Evolutionary conservation across 2,113 vertebrate genomes (phyloP), one percentile per base, ranked within the genome.

Genomic region (Sceloporus tristichus): DNA sequence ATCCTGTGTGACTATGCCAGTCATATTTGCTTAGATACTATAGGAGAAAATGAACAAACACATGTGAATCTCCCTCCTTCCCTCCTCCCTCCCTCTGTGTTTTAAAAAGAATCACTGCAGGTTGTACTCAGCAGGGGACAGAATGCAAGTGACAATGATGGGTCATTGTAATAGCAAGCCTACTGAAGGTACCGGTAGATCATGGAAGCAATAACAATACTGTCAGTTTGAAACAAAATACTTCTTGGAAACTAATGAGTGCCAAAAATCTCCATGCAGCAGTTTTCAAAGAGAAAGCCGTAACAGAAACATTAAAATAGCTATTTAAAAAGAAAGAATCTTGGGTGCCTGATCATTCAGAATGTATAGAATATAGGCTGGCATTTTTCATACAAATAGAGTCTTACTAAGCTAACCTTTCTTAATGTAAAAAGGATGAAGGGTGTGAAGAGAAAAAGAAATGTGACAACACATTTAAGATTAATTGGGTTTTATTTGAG

Each of bases 201-300:
- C 84, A 74, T 34, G 19, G 53, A 11, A 71, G 53, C 56, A 78
- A 70, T 25, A 77, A 73, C 34, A 77, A 66, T 40, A 2, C 4
- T 88, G 21, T 66, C 73, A 42, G 14, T 29, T 23, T 82, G 62
- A 90, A 70, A 85, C 9, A 68, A 78, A 56, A 54, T 23, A 48
- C 6, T 87, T 70, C 73, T 56, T 5, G 40, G 87, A 79, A 78
- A 75, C 29, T 54, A 80, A 89, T 53, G 9, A 90, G 82, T 23
- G 48, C 23, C 89, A 48, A 73, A 75, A 74, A 34, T 75, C 78
- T 87, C n/a, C 74, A 14, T 0, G 19, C n/a, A 89, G 76, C 7
- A 27, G 38, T 71, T 90, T 92, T 42, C 25, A 54, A 79, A 54
- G 87, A 90, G 11, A n/a, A 1, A 3, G 56, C 59, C 18, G 34